phyloP scores from a whole-genome alignment of 2,113 vertebrate genomes.

The Propithecus coquereli region DNA sequence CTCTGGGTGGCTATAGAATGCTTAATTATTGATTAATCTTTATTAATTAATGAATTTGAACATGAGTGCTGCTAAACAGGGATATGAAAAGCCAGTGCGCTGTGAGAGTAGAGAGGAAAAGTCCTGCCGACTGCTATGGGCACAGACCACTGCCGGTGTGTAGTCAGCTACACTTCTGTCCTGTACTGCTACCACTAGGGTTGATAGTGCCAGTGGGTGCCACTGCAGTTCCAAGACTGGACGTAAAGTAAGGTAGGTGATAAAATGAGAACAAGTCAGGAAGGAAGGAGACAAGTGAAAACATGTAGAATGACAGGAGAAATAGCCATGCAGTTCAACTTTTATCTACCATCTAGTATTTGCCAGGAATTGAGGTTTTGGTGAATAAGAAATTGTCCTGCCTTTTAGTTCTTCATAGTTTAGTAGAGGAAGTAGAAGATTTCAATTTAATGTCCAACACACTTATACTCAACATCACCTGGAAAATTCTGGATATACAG shows the following conservation, averaged over 20 bases:
- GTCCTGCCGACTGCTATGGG: accelerated
- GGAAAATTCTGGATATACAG: background rate
- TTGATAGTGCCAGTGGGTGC: background rate
- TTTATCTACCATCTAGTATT: background rate
- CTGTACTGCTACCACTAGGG: background rate
- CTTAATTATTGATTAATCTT: slow-evolving; percentile 71
- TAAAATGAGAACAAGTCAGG: background rate
- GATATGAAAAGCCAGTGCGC: background rate
- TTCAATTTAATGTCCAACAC: background rate
- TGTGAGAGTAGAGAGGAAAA: background rate
- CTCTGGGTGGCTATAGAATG: slow-evolving; percentile 63
- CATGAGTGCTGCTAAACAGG: background rate
- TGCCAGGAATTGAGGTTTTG: background rate
- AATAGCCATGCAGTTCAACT: background rate
- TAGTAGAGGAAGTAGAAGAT: background rate
- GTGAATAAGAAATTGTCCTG: background rate
- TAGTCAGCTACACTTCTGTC: accelerated
- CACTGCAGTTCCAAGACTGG: background rate
- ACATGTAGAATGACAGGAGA: background rate
- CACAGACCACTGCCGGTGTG: accelerated
- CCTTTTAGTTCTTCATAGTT: background rate
- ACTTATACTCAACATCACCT: background rate
- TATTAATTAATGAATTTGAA: slow-evolving; percentile 66
- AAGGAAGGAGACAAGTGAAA: background rate
- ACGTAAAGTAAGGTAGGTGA: background rate